Evolutionary conservation across 2,113 vertebrate genomes (phyloP), one percentile per base, ranked within the genome.

Genomic region (Bothrops jararaca): DNA sequence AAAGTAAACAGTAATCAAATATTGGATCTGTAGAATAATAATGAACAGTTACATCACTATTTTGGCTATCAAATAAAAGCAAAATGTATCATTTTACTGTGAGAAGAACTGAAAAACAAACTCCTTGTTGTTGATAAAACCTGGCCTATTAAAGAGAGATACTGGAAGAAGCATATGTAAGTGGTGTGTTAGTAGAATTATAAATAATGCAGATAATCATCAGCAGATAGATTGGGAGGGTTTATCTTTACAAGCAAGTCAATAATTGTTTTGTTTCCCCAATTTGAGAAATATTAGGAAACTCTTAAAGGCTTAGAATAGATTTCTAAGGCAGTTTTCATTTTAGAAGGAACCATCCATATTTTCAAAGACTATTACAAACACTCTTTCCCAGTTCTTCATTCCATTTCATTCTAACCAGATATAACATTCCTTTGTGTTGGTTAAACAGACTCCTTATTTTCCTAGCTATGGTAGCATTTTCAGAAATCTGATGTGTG

Each of bases 401-500:
- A 95, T 86, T 88, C 89, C 48, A 91, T 13, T 91, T 60, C 26
- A 89, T 95, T 94, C 64, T 85, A 89, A 86, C 88, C 69, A 90
- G 24, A 0, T 6, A 42, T 52, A 93, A 13, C 26, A 94, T n/a
- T 94, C 92, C 88, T 48, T 90, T 95, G 85, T 39, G 74, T 12
- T 92, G 52, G 0, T 39, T 93, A 89, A 93, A 48, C 29, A 64
- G 3, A 91, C 39, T 22, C 3, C 5, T 90, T 90, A 90, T 85
- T 88, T 74, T 92, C 93, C 5, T 24, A 92, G 29, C 11, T 94
- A 45, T 0, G 45, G 45, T 45, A 95, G 91, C 3, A 4, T 80
- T 90, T 94, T 95, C 92, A 92, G 88, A 89, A 95, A 93, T 69
- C 85, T 74, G 24, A 85, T 86, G n/a, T 94, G 39, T 3, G 94